Evolutionary conservation across 2,113 vertebrate genomes (phyloP), one percentile per base, ranked within the genome.

Genomic region (Microcebus ravelobensis): DNA sequence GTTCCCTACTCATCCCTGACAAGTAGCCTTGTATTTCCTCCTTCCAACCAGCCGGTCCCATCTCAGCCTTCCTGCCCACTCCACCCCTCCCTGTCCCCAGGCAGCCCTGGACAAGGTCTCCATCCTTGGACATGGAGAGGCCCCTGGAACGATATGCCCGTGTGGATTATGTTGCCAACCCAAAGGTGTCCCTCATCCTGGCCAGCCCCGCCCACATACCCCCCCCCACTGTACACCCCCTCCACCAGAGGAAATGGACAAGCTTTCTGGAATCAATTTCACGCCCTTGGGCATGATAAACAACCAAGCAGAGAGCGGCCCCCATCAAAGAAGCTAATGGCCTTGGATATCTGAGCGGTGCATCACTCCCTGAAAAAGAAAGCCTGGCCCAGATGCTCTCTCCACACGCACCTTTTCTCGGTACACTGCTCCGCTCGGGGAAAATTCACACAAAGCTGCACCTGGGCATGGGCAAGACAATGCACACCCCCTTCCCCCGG

Each of bases 201-300:
- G 2, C 65, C 82, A 91, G 31, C 31, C 57, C 76, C 59, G n/a
- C 42, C 82, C 31, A 12, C 12, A 65, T 14, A 57, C 23, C 8
- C 31, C 50, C 31, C 50, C 71, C 21, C 34, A 34, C 21, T 48
- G 65, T 39, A 25, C 7, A 2, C 42, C 1, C 50, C 80, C 71
- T 85, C 36, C 81, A 36, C 57, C 61, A 68, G 45, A 87, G 63
- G 77, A 97, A 94, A 94, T 74, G 73, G 67, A 76, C 61, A 90
- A 36, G 70, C 14, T 96, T 94, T 87, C 61, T 91, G 48, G 86
- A 96, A 96, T 97, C 92, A 91, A 71, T 90, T 90, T 97, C 92
- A 96, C 1, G 14, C 77, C 86, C 79, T 63, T 89, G 85, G 87
- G 77, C 80, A 21, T 87, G 88, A 96, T 95, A 90, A 97, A 93